Conservation (phyloP, 2,797 vertebrate genomes). For the Thamnophis elegans region DNA sequence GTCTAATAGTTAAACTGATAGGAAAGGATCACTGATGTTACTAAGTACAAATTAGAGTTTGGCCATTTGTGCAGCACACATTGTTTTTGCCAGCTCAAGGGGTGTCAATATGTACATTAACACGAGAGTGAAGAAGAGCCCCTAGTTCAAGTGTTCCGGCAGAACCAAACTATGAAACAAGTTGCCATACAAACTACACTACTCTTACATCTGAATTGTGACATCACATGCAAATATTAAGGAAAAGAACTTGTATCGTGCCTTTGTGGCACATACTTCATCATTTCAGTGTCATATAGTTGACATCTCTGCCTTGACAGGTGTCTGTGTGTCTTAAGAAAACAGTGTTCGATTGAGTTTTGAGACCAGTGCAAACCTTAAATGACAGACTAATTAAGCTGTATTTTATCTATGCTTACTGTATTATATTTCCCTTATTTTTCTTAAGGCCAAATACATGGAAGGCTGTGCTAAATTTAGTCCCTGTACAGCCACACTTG, state of each 20-base stretch:
- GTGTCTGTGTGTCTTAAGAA: not conserved
- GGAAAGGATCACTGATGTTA: not conserved
- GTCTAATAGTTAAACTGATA: not conserved
- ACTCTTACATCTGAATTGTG: not conserved
- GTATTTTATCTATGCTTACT: not conserved
- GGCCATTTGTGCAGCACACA: not conserved
- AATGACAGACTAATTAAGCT: not conserved
- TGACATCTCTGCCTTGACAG: not conserved
- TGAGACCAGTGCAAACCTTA: not conserved
- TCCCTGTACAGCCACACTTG: not conserved
- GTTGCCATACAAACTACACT: not conserved
- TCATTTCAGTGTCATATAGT: not conserved
- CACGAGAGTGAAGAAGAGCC: not conserved
- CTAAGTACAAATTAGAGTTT: not conserved
- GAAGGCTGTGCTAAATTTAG: not conserved
- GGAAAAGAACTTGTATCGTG: not conserved
- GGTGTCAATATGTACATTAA: not conserved
- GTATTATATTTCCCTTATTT: not conserved
- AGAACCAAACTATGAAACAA: not conserved
- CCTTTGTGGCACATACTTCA: not conserved
- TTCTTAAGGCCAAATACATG: not conserved
- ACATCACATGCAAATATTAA: not conserved
- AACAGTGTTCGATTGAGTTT: not conserved
- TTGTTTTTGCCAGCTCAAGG: not conserved
- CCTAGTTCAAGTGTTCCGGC: not conserved